Base-by-base conservation (phyloP, 1,140 invertebrate genomes). In the Drosophila sproati region DNA sequence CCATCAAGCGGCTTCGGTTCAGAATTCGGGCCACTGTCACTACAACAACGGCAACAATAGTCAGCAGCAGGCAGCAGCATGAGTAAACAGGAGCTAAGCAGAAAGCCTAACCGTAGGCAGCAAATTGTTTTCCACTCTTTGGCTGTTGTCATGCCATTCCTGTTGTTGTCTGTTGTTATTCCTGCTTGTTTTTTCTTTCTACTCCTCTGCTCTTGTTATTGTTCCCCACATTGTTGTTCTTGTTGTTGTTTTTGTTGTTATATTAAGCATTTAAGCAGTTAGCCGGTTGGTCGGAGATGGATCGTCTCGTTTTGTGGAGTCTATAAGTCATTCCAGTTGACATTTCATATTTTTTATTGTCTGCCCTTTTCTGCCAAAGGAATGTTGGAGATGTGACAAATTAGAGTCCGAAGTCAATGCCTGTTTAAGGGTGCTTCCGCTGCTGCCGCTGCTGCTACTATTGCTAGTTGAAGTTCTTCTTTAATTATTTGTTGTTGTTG, bases 211-310 rank as follows among this genome's bases (percentile, higher is more conserved):
- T 57, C 77, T 67, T 63, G 52, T 70, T 54, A 35, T 52, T 63
- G 20, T 32, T 64, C 55, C 52, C 52, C 57, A 20, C 20, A 20
- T 20, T 69, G 68, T 63, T 71, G 43, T 66, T 80, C 57, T 71
- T 74, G 32, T 60, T 54, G 29, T 41, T 81, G 77, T 62, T 70
- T 73, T 71, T 60, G 55, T 69, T 60, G 66, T 50, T 57, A 71
- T 73, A 78, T 88, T 82, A 77, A 86, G 79, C 70, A 87, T 88
- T 87, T 87, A 87, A 80, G 82, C 83, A 87, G 77, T 82, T 82
- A 88, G 82, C 70, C 80, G 71, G 72, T 77, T 62, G 59, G 32
- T 55, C 45, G 69, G 41, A 69, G 82, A 85, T 62, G 66, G 66
- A 74, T 74, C 56, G 82, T 51, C 55, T 61, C 68, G 39, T 43